A percentile compares a stretch with the other conserved stretches of the same genome.
phyloP scores from a whole-genome alignment of 2,797 vertebrate genomes.

The Crotalus adamanteus region DNA sequence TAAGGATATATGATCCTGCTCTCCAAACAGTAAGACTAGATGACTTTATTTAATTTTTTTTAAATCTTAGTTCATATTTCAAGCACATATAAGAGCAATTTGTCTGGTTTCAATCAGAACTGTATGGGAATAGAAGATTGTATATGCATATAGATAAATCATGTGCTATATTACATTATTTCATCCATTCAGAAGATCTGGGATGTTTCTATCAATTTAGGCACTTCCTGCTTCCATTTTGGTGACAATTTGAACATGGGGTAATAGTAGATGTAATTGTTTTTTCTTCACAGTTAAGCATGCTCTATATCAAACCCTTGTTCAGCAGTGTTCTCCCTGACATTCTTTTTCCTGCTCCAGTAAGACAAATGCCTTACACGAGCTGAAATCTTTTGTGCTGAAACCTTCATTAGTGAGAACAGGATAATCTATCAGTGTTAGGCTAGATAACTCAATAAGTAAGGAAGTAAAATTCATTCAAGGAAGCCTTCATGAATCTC shows the following conservation, averaged over 20 bases:
- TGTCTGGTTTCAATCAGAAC: conserved; percentile 13
- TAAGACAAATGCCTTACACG: background rate
- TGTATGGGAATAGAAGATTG: conserved; percentile 1
- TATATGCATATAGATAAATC: background rate
- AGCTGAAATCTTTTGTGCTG: background rate
- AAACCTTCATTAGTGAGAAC: background rate
- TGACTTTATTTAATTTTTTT: background rate
- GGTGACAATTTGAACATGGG: conserved; percentile 20
- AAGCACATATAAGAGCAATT: background rate
- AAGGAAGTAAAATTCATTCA: background rate
- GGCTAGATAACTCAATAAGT: background rate
- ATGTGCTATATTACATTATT: conserved; percentile 7
- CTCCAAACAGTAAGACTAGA: background rate
- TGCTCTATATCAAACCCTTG: conserved; percentile 23
- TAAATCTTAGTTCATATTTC: background rate
- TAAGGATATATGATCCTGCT: background rate
- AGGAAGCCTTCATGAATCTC: background rate
- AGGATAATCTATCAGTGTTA: background rate
- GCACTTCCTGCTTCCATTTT: conserved; percentile 13
- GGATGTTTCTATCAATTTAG: conserved; percentile 27
- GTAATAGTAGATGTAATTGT: conserved; percentile 35
- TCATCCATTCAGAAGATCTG: conserved; percentile 19
- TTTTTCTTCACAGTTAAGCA: background rate
- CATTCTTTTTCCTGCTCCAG: background rate
- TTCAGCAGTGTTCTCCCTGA: background rate